Conservation (phyloP, 2,113 vertebrate genomes). For the Desmodus rotundus region DNA sequence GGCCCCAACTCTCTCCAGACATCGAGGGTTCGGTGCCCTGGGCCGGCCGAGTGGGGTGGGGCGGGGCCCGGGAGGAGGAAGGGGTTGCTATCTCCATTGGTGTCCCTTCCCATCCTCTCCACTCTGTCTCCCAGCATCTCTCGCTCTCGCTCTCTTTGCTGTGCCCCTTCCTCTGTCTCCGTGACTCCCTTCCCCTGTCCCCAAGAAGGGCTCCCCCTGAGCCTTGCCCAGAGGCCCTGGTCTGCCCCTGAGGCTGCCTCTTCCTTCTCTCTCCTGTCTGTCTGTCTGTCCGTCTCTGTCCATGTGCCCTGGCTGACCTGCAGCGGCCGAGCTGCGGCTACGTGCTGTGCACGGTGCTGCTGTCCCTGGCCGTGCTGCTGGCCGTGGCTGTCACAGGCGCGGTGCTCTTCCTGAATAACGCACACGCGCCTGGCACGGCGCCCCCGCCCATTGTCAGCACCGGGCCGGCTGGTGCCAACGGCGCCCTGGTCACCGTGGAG, state of each 20-base stretch:
- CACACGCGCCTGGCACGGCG: constrained; percentile 86
- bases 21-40: accelerated
- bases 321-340: constrained; percentile 95
- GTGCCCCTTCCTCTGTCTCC: background rate
- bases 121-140: background rate
- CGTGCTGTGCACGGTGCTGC: constrained; percentile 91
- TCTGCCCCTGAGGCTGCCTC: background rate
- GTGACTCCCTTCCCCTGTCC: background rate
- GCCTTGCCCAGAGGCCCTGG: background rate
- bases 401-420: constrained; percentile 96
- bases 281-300: background rate
- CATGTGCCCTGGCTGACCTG: accelerated
- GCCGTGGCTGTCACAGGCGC: constrained; percentile 91
- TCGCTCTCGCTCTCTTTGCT: accelerated
- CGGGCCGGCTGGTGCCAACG: constrained; percentile 89
- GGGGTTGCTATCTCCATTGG: accelerated
- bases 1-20: background rate
- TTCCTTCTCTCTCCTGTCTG: constrained; percentile 20
- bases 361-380: constrained; percentile 92
- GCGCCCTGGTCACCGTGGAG: constrained; percentile 96
- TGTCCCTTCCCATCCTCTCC: background rate
- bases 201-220: background rate
- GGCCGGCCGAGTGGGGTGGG: accelerated
- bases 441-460: constrained; percentile 91
- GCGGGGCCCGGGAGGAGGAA: background rate